Evolutionary conservation across 2,797 vertebrate species (phyloP).

Genomic region (Ataeniobius toweri): DNA sequence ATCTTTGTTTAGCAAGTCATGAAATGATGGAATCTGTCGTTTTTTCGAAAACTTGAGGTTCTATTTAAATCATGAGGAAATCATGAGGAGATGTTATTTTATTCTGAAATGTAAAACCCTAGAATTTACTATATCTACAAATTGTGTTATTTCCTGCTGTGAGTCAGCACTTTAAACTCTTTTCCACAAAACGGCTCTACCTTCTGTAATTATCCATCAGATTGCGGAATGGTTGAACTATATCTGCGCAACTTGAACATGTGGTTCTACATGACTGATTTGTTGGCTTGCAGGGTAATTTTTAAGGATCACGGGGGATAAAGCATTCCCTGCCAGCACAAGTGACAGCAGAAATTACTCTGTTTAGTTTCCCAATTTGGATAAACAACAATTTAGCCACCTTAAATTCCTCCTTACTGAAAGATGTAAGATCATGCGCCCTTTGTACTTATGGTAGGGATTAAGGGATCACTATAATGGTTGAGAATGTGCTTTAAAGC

Average conservation of each 20-base stretch:
- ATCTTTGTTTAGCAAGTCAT: not conserved
- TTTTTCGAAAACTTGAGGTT: not conserved
- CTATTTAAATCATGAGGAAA: not conserved
- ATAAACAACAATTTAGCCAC: conserved; percentile 48
- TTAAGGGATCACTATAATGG: conserved; percentile 13
- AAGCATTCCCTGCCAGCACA: conserved; percentile 13
- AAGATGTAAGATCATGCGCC: conserved; percentile 17
- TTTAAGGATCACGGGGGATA: conserved; percentile 12
- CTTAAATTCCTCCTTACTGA: conserved; percentile 34
- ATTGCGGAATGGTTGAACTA: not conserved
- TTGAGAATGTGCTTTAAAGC: conserved; percentile 31
- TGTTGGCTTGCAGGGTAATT: conserved; percentile 9
- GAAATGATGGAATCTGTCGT: not conserved
- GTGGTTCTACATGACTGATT: not conserved
- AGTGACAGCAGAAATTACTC: conserved; percentile 25
- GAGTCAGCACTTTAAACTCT: not conserved
- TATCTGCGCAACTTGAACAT: not conserved
- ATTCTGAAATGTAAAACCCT: not conserved
- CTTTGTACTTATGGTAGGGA: not conserved
- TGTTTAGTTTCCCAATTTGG: conserved; percentile 31
- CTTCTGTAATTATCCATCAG: not conserved
- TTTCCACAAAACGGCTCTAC: not conserved
- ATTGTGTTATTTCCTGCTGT: not conserved
- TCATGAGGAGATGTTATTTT: not conserved
- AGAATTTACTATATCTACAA: not conserved